Conservation (phyloP, 2,113 vertebrate species). For the Apistogramma diplotaenia region DNA sequence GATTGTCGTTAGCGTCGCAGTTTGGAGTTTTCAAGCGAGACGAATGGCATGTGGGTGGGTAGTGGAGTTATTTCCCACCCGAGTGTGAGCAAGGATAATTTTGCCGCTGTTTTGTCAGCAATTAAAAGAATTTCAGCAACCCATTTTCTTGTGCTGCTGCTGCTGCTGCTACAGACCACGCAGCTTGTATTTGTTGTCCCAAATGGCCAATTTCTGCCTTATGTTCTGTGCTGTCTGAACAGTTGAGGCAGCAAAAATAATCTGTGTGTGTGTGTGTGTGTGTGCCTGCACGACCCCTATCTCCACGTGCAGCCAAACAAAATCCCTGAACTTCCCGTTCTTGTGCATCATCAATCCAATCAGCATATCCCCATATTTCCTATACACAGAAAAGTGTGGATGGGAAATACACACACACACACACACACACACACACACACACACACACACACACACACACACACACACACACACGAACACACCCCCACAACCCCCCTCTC, state of each 20-base stretch:
- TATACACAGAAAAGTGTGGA: background rate
- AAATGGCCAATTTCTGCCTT: constrained; percentile 70
- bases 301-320: background rate
- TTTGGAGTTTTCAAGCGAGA: constrained; percentile 5
- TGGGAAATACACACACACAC: background rate
- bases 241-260: constrained; percentile 64
- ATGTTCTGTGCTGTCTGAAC: constrained; percentile 58
- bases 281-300: constrained; percentile 1
- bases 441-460: too few relatives aligned
- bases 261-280: constrained; percentile 3
- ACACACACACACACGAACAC: too few relatives aligned
- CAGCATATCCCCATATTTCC: constrained; percentile 4
- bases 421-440: background rate
- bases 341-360: constrained; percentile 17
- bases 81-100: constrained; percentile 42
- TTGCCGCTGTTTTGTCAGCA: constrained; percentile 64
- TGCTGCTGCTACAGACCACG: constrained; percentile 40
- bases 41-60: background rate
- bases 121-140: constrained; percentile 63
- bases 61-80: constrained; percentile 9
- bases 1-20: background rate
- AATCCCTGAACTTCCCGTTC: constrained; percentile 20
- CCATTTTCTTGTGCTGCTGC: constrained; percentile 40
- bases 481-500: too few relatives aligned
- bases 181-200: constrained; percentile 59